Evolutionary conservation across 2,888 invertebrate genomes (phyloP).

Genomic region (Chloroclysta siterata): DNA sequence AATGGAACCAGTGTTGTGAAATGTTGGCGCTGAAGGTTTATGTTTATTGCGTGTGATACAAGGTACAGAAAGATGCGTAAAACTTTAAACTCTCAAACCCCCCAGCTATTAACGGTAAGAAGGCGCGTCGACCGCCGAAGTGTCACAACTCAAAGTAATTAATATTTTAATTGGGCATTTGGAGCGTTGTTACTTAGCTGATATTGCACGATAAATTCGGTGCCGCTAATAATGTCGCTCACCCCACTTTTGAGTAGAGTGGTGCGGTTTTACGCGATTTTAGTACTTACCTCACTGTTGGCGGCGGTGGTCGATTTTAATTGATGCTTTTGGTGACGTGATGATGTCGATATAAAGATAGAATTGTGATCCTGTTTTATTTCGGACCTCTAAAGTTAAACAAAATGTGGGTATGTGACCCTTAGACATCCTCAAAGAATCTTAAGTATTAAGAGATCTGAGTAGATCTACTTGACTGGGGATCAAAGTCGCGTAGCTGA

Average conservation of each 20-base stretch:
- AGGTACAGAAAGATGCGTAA: constrained; percentile 35
- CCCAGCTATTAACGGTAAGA: constrained; percentile 61
- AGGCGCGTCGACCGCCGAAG: constrained; percentile 63
- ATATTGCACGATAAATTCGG: constrained; percentile 80
- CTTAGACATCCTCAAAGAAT: no score
- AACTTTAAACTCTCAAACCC: constrained; percentile 44
- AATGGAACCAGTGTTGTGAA: background rate
- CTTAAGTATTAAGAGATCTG: no score
- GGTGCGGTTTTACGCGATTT: constrained; percentile 55
- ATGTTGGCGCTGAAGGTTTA: background rate
- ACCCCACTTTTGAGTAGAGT: constrained; percentile 56
- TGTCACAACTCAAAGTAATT: constrained; percentile 81
- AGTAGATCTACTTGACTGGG: no score
- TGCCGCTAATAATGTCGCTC: constrained; percentile 71
- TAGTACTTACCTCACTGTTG: constrained; percentile 48
- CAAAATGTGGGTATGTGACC: no score
- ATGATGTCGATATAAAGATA: constrained; percentile 27
- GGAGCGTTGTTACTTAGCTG: constrained; percentile 79
- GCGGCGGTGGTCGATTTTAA: constrained; percentile 43
- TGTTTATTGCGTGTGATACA: constrained; percentile 24
- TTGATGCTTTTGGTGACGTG: constrained; percentile 43
- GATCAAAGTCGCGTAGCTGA: no score
- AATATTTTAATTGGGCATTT: constrained; percentile 85
- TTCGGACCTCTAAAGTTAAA: background rate
- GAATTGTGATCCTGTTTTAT: constrained; percentile 20